phyloP scores from a whole-genome alignment of 1,140 invertebrate genomes.

The Phenacoccus solenopsis region DNA sequence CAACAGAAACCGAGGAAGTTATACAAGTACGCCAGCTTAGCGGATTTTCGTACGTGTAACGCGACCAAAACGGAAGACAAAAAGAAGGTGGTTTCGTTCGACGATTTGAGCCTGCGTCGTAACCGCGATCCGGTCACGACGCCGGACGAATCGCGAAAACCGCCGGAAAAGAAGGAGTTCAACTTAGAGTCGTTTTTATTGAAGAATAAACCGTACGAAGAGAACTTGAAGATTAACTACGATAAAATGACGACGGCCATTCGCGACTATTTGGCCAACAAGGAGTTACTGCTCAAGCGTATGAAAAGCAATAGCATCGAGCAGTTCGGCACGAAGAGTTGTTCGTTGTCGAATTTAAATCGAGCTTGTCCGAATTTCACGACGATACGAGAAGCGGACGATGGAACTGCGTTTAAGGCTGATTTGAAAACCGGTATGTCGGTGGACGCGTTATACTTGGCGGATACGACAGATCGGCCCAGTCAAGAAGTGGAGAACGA shows the following conservation, averaged over 20 bases:
- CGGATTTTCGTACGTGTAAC: constrained; percentile 23
- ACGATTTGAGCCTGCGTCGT: not conserved
- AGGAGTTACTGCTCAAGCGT: constrained; percentile 21
- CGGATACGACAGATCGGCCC: not conserved
- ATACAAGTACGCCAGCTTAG: constrained; percentile 26
- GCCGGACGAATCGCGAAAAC: not conserved
- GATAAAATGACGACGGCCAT: constrained; percentile 10
- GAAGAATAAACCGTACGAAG: not conserved
- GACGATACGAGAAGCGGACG: not conserved
- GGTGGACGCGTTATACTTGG: not conserved
- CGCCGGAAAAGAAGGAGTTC: not conserved
- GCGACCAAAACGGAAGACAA: constrained; percentile 14
- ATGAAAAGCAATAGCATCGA: constrained; percentile 24
- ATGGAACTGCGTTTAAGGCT: not conserved
- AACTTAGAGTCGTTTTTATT: not conserved
- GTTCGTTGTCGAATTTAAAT: not conserved
- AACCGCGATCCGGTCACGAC: not conserved
- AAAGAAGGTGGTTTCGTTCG: constrained; percentile 21
- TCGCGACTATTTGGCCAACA: constrained; percentile 21
- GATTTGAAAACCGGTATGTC: not conserved
- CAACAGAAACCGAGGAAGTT: constrained; percentile 12
- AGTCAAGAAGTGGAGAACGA: not conserved
- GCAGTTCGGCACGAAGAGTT: not conserved
- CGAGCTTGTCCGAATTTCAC: constrained; percentile 11
- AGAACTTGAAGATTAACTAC: not conserved